A percentile compares a stretch with the other conserved stretches of the same genome.
Conservation (phyloP, 2,888 invertebrate species). For the Melolontha melolontha region DNA sequence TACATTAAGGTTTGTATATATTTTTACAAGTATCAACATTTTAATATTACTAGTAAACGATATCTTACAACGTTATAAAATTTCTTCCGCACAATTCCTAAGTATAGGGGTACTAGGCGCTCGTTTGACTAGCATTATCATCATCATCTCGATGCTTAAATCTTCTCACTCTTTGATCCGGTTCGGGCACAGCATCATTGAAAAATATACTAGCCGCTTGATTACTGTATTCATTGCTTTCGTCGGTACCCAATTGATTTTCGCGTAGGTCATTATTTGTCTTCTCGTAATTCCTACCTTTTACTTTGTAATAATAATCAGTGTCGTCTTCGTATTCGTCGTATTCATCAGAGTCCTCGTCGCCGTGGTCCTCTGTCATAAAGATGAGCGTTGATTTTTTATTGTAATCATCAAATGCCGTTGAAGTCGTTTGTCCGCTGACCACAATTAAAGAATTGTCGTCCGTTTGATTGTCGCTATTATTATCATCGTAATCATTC, state of each 20-base stretch:
- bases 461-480: conserved; percentile 15
- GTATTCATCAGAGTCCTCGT: conserved; percentile 12
- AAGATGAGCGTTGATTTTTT: conserved; percentile 47
- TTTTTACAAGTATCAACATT: too few species aligned
- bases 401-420: conserved; percentile 19
- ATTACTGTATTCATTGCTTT: conserved; percentile 54
- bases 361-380: conserved; percentile 47
- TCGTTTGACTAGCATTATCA: conserved; percentile 52
- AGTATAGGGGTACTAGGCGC: conserved; percentile 52
- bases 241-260: not conserved
- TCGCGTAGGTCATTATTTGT: not conserved
- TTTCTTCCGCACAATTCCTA: conserved; percentile 37
- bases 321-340: conserved; percentile 27
- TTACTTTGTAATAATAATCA: not conserved
- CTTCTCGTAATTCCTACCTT: not conserved
- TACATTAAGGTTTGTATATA: too few species aligned
- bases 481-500: conserved; percentile 5
- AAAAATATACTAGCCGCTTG: conserved; percentile 62
- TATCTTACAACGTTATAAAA: not conserved
- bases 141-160: conserved; percentile 48
- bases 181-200: conserved; percentile 50
- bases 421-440: conserved; percentile 1
- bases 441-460: not conserved
- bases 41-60: not conserved
- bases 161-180: conserved; percentile 51